Base-by-base conservation (phyloP, 2,797 vertebrate species). In the Dipus sagitta region DNA sequence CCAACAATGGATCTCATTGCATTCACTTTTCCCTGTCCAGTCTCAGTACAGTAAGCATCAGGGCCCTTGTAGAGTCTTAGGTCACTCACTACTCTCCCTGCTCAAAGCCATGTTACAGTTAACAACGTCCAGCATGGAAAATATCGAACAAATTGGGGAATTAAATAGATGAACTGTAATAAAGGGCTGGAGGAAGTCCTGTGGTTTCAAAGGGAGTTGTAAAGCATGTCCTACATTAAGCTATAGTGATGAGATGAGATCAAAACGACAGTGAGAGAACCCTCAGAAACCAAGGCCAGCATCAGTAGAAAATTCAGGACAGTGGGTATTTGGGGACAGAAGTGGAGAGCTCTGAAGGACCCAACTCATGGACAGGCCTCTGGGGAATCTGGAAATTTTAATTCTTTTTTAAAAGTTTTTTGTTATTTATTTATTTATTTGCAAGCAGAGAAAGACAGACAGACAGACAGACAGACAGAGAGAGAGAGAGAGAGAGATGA, bases 31-130 rank as follows among this genome's bases (percentile, higher is more conserved):
- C 47, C 67, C 32, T 47, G 23, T 54, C 8, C 42, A 15, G 15
- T 15, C 38, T 52, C 12, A 68, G 10, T 6, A 68, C 38, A 28
- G n/a, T 9, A 32, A 20, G 67, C 1, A 6, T 28, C 64, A 82
- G 21, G 47, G 80, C 38, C 52, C 60, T 88, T 88, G 52, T 68
- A 89, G 79, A 87, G 71, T 70, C 52, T 85, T 47, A 47, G 42
- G n/a, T 86, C 52, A 14, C 20, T 28, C 32, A 20, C 42, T 65
- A 13, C 54, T 84, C 74, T 64, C 42, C 3, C 42, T 47, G 38
- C 60, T 54, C 34, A 62, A 71, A 78, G 30, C 34, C 60, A 62
- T 52, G n/a, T 9, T 67, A 32, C 23, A 12, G 15, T 88, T 75
- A 88, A 84, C 38, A 88, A 70, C 47, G 71, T 42, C 15, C 20